These are phyloP conservation scores for Hippopotamyrus pictus DNA, from an alignment of 2,797 vertebrate genomes.

Conservation along the genomic window DNA sequence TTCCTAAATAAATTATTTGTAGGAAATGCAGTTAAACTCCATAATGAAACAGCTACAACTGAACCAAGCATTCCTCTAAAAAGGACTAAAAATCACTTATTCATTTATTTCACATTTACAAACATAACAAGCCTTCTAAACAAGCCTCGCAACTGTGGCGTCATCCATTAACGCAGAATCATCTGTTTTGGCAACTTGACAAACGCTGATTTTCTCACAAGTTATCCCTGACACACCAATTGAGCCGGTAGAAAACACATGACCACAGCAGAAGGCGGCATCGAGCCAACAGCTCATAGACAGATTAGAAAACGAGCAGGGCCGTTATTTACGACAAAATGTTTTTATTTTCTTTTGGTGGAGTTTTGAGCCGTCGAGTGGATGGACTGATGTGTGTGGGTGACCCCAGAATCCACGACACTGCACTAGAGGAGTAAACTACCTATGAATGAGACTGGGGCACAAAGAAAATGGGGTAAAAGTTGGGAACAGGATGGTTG, in stretches of 20 bases:
- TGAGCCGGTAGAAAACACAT: not conserved
- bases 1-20: constrained; percentile 59
- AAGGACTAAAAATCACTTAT: not conserved
- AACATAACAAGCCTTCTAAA: not conserved
- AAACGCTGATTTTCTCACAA: not conserved
- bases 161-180: not conserved
- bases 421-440: not conserved
- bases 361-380: not conserved
- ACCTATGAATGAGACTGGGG: not conserved
- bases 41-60: constrained; percentile 54
- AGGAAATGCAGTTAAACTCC: constrained; percentile 54
- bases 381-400: not conserved
- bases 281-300: not conserved
- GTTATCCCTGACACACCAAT: not conserved
- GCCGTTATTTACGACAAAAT: not conserved
- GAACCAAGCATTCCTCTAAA: not conserved
- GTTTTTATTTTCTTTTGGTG: not conserved
- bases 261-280: not conserved
- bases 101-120: not conserved
- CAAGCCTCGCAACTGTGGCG: not conserved
- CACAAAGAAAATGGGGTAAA: not conserved
- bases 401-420: not conserved
- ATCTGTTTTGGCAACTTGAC: not conserved
- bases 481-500: not conserved
- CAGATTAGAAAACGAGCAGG: not conserved